A percentile compares a stretch with the other conserved stretches of the same genome.
These are phyloP conservation scores for Barbus barbus DNA, from an alignment of 2,113 vertebrate species.

Conservation along the genomic window DNA sequence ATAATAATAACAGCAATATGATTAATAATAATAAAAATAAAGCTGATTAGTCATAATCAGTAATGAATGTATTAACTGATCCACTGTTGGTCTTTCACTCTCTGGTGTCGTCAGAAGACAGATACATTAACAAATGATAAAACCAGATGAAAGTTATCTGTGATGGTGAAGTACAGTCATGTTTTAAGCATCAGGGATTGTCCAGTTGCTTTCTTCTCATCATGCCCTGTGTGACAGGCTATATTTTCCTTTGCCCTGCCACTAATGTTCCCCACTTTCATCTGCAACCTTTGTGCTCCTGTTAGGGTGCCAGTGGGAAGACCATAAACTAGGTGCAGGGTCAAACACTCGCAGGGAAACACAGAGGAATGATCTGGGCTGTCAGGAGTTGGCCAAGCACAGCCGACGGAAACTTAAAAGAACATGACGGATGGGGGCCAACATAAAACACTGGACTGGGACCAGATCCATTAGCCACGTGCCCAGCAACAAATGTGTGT, in stretches of 20 bases:
- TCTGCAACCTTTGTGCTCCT: slow-evolving; percentile 46
- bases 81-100: too few relatives aligned
- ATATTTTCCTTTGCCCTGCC: slow-evolving; percentile 44
- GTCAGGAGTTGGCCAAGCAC: not conserved
- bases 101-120: too few relatives aligned
- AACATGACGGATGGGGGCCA: slow-evolving; percentile 10
- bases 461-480: not conserved
- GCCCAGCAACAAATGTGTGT: not conserved
- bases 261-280: slow-evolving; percentile 37
- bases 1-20: too few relatives aligned
- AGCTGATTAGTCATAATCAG: too few relatives aligned
- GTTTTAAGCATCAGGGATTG: not conserved
- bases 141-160: too few relatives aligned
- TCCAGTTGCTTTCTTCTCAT: slow-evolving; percentile 22
- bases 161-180: not conserved
- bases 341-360: slow-evolving; percentile 13
- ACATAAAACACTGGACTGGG: slow-evolving; percentile 28
- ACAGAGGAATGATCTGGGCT: not conserved
- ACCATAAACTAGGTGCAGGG: slow-evolving; percentile 35
- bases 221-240: slow-evolving; percentile 30
- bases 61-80: too few relatives aligned
- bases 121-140: too few relatives aligned
- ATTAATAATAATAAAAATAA: too few relatives aligned
- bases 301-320: slow-evolving; percentile 46
- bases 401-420: slow-evolving; percentile 38